Evolutionary conservation across 2,113 vertebrate genomes (phyloP).

Genomic region (Vulpes lagopus): DNA sequence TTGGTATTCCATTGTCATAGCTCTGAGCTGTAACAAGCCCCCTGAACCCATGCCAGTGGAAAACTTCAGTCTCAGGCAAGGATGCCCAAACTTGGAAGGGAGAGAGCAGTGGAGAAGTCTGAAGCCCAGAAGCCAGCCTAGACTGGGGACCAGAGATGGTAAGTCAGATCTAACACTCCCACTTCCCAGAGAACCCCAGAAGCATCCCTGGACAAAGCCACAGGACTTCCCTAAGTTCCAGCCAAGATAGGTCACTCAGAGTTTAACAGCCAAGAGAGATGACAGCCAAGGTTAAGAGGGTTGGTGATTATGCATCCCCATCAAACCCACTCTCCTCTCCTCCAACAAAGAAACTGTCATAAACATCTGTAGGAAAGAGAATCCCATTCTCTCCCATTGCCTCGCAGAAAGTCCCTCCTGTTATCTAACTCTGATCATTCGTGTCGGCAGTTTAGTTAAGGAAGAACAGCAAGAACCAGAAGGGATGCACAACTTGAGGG

Average conservation of each 20-base stretch:
- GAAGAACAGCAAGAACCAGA: conserved; percentile 1
- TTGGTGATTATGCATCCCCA: conserved; percentile 2
- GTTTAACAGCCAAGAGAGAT: conserved; percentile 62
- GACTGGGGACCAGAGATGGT: background rate
- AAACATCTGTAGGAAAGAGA: conserved; percentile 59
- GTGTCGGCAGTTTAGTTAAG: background rate
- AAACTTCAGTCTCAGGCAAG: background rate
- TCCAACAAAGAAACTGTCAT: background rate
- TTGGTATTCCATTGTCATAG: background rate
- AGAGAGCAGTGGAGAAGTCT: background rate
- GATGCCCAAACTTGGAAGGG: background rate
- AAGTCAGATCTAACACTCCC: conserved; percentile 20
- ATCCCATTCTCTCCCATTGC: background rate
- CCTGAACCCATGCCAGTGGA: background rate
- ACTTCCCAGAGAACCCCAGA: conserved; percentile 36
- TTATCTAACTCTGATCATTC: conserved; percentile 8
- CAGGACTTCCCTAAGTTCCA: conserved; percentile 66
- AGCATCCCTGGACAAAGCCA: conserved; percentile 64
- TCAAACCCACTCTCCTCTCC: background rate
- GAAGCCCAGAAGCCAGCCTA: background rate
- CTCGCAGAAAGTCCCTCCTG: conserved; percentile 56
- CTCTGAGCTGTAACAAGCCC: background rate
- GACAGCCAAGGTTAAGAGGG: conserved; percentile 67
- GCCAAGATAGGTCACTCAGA: conserved; percentile 62
- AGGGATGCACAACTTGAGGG: background rate